Evolutionary conservation across 2,888 invertebrate species (phyloP), one percentile per base, ranked within the genome.

Genomic region (Scaptomyza parva): DNA sequence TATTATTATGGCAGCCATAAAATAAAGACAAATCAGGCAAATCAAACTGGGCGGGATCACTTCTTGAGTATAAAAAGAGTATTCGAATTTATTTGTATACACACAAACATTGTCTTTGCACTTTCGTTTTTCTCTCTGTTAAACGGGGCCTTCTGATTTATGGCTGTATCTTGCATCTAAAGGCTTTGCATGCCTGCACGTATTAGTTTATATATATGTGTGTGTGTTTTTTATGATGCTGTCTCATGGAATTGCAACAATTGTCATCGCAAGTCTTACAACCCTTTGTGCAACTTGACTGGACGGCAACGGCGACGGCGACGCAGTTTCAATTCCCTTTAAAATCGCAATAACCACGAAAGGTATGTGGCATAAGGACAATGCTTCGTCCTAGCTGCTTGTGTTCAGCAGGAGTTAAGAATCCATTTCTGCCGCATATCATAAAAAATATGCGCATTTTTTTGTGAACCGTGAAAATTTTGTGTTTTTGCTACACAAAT

Each of bases 201-300:
- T 37, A 7, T 26, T 26, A 9, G 35, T 39, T 24, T 58, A 22
- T 64, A 14, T 17, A 43, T 40, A 28, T 39, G 44, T 59, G 2
- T 30, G 35, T 40, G n/a, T 35, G 35, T 65, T 68, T 83, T 84
- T 86, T 81, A 88, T 30, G 82, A 65, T 59, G 22, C 64, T 55
- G 54, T 64, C 65, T 64, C 75, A 71, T 69, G 79, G 57, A 85
- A 87, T 87, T 58, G 84, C 87, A 85, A 85, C 86, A 85, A 85
- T 87, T 87, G 86, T 67, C 79, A 68, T 54, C 64, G 53, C 70
- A 76, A 78, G 67, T 69, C 86, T 78, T 82, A 50, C 83, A 86
- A 86, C 85, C 85, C 85, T 86, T 86, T 87, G 86, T 69, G 61
- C 65, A 85, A 85, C 87, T 82, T 88, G 85, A 81, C 79, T 33